Evolutionary conservation across 1,140 invertebrate species (phyloP), one percentile per base, ranked within the genome.

Genomic region (Drosophila neocordata): DNA sequence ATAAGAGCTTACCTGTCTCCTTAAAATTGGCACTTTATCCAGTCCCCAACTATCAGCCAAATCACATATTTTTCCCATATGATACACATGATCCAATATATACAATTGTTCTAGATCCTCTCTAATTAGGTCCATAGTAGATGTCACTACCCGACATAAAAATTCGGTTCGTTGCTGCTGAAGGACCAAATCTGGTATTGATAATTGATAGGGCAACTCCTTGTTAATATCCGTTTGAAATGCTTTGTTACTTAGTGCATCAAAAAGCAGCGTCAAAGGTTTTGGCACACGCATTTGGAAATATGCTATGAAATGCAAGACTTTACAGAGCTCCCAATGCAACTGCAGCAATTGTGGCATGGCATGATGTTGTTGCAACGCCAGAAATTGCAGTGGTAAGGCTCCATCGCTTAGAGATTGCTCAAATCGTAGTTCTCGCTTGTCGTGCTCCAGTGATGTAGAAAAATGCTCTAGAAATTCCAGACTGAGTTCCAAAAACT

Each of bases 31-130:
- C 35, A 77, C 66, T 44, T 93, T 93, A 88, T 97, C 95, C 31
- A 98, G 91, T 65, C 95, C 94, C 97, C 97, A 98, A 56, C 96
- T 94, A 41, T 94, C 93, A 0, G 96, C 95, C 20, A 98, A 91
- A 15, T 93, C 93, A 48, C 95, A 92, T 66, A 96, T 94, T 79
- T 95, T 94, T 79, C 94, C 91, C 92, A 96, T 95, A 94, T 95
- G 96, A 6, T 90, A 75, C 20, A 93, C 84, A 69, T 94, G 94
- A 70, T 96, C 94, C 1, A 91, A 91, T 44, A 93, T 93, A 77
- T 94, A 94, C 35, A 93, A 78, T 34, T 90, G 85, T 62, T 93
- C 92, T 20, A 93, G 92, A 34, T 94, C 94, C 71, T 94, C 92
- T 53, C 93, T 92, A 62, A 93, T 90, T 90, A 83, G 91, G 91